phyloP scores from a whole-genome alignment of 2,113 vertebrate species.

The Prietella phreatophila region DNA sequence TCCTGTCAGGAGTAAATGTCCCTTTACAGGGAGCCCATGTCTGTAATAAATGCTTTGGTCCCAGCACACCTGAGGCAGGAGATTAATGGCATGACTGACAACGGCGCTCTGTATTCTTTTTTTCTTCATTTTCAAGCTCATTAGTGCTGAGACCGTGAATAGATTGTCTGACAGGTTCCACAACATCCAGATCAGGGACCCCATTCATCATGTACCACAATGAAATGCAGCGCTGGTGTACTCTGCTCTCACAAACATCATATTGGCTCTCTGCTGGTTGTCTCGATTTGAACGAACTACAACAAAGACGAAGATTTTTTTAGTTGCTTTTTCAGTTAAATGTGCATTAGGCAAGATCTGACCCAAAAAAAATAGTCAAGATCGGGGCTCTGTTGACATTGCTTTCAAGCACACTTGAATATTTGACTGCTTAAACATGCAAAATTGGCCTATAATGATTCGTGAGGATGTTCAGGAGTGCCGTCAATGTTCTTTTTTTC shows the following conservation, averaged over 20 bases:
- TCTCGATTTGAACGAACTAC: not conserved
- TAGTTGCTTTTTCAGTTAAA: not conserved
- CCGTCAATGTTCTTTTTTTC: not conserved
- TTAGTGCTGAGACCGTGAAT: not conserved
- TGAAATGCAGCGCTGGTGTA: not conserved
- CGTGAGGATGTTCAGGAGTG: not conserved
- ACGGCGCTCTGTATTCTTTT: not conserved
- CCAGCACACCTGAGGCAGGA: not conserved
- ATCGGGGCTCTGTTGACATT: not conserved
- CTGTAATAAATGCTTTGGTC: not conserved
- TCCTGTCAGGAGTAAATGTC: not conserved
- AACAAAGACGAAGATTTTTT: not conserved
- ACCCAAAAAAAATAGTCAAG: not conserved
- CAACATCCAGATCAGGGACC: not conserved
- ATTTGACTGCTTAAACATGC: not conserved
- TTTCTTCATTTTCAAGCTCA: not conserved
- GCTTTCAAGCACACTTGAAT: not conserved
- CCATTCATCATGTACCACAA: not conserved
- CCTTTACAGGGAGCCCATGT: not conserved
- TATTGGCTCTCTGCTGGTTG: not conserved
- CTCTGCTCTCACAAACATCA: not conserved
- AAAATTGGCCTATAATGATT: not conserved
- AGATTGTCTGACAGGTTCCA: not conserved
- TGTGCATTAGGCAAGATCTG: not conserved
- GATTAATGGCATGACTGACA: not conserved